Conservation (phyloP, 1,140 invertebrate genomes). For the Hormaphis cornu region DNA sequence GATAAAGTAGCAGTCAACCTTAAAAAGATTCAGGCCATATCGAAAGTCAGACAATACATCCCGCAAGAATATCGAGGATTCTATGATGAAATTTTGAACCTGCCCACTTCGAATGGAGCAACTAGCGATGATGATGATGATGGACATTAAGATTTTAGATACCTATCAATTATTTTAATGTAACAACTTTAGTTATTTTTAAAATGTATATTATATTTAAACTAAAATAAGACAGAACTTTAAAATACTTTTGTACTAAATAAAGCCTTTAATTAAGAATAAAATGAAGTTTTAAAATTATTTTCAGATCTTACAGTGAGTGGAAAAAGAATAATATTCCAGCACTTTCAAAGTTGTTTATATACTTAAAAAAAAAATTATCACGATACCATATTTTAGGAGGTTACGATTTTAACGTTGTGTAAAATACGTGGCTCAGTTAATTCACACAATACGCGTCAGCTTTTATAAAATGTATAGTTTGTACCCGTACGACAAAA, state of each 20-base stretch:
- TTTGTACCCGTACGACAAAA: too few relatives aligned
- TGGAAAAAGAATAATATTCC: too few relatives aligned
- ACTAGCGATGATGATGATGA: not conserved
- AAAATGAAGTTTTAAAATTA: not conserved
- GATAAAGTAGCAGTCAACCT: not conserved
- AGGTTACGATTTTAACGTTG: too few relatives aligned
- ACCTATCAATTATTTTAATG: not conserved
- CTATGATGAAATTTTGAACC: not conserved
- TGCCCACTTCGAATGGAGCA: not conserved
- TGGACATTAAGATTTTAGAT: not conserved
- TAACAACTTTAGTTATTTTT: not conserved
- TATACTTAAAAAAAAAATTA: too few relatives aligned
- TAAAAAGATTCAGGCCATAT: constrained; percentile 2
- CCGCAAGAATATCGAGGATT: constrained; percentile 3
- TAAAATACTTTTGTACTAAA: not conserved
- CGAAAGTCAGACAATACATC: not conserved
- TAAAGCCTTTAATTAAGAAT: not conserved
- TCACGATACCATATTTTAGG: too few relatives aligned
- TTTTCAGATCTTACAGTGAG: not conserved
- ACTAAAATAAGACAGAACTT: constrained; percentile 1
- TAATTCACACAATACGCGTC: too few relatives aligned
- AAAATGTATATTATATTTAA: not conserved
- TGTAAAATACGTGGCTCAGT: too few relatives aligned
- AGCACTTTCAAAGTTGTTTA: too few relatives aligned
- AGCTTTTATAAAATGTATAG: too few relatives aligned